Evolutionary conservation across 2,797 vertebrate genomes (phyloP), one percentile per base, ranked within the genome.

Genomic region (Pteropus rufus): DNA sequence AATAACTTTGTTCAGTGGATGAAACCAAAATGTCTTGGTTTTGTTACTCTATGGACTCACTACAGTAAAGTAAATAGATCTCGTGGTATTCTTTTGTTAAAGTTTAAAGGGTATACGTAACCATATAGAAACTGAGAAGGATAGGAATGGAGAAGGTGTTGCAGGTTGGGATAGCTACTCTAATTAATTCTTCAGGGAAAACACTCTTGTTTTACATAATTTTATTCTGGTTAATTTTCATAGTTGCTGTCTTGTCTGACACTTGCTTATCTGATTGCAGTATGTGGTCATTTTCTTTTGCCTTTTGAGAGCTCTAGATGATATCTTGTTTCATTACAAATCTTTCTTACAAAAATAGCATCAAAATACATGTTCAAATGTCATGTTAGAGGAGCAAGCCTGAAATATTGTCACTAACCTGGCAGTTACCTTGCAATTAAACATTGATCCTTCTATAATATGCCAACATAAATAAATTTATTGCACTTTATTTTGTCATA

Each of bases 381-480:
- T 96, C 93, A 94, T 92, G 36, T 94, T 46, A 89, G 44, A 62
- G 36, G 23, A 93, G 64, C 67, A 93, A 91, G 31, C 4, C 14
- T 34, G 29, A 44, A 46, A 83, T 76, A 70, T 52, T 79, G 31
- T 80, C 79, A 79, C 49, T 96, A 41, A 70, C 80, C 86, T 93
- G 46, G 26, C 24, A 80, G 49, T 96, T 97, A 93, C 31, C 29
- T 96, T 89, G 39, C 41, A 80, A 95, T 95, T 96, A 90, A 69
- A 80, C 82, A 95, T 77, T 83, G 52, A 84, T 94, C 96, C 69
- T 91, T 65, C 81, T 65, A 75, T 54, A 90, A 76, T 91, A 49
- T 96, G 36, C 62, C 85, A 79, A 62, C 15, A 23, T 34, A 75
- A 14, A 60, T 91, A 64, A 56, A 75, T 2, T 69, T 94, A 86